These are phyloP conservation scores for Idaea dimidiata DNA, from an alignment of 2,888 invertebrate species.

Conservation along the genomic window DNA sequence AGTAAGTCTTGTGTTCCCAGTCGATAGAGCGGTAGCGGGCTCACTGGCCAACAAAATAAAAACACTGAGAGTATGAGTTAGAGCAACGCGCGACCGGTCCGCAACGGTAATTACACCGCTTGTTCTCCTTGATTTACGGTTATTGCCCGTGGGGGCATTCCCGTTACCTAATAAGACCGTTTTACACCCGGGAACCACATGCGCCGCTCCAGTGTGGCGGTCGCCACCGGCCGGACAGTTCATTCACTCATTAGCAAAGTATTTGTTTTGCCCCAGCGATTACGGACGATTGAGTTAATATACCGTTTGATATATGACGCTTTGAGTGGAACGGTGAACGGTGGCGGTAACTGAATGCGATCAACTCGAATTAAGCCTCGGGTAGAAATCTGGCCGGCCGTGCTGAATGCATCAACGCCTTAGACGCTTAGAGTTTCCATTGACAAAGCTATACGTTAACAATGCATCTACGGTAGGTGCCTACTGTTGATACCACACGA, in stretches of 20 bases:
- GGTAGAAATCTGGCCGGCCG: constrained; percentile 37
- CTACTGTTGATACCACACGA: not conserved
- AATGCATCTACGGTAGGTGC: constrained; percentile 18
- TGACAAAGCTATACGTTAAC: constrained; percentile 18
- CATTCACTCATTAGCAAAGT: constrained; percentile 75
- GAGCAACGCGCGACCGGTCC: constrained; percentile 76
- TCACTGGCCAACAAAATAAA: constrained; percentile 76
- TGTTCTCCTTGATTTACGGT: constrained; percentile 82
- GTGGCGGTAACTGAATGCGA: constrained; percentile 46
- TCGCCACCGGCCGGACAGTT: constrained; percentile 56
- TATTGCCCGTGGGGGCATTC: constrained; percentile 81
- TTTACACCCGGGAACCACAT: constrained; percentile 77
- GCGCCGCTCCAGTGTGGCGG: constrained; percentile 54
- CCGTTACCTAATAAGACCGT: constrained; percentile 80
- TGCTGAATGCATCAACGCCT: constrained; percentile 24
- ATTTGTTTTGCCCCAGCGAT: constrained; percentile 71
- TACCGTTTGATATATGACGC: constrained; percentile 66
- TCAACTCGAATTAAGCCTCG: constrained; percentile 43
- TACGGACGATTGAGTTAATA: constrained; percentile 73
- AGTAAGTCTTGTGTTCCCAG: constrained; percentile 70
- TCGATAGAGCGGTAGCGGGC: constrained; percentile 74
- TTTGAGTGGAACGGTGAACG: constrained; percentile 55
- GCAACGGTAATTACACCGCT: constrained; percentile 81
- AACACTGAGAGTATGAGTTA: constrained; percentile 78
- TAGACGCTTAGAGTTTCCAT: constrained; percentile 12